A percentile compares a stretch with the other conserved stretches of the same genome.
Conservation (phyloP, 2,888 invertebrate species). For the Ochropleura plecta region DNA sequence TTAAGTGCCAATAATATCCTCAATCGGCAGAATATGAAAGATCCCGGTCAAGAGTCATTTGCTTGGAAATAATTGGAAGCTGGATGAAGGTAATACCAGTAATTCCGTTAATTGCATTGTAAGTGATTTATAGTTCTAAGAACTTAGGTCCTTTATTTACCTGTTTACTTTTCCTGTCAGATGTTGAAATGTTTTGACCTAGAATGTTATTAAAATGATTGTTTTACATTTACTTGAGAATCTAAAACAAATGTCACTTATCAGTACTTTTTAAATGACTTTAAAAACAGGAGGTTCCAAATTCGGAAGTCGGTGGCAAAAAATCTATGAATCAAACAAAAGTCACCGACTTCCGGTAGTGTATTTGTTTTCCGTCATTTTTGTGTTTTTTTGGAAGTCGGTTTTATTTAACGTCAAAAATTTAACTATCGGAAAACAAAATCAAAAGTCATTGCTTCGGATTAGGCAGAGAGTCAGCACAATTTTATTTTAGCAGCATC, state of each 20-base stretch:
- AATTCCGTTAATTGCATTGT: not conserved
- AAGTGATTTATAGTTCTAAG: conserved; percentile 28
- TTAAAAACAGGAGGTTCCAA: not conserved
- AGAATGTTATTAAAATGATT: not conserved
- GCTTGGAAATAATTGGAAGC: not conserved
- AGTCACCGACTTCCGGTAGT: no score
- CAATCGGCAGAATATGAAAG: not conserved
- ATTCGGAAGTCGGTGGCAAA: no score
- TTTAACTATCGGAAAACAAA: no score
- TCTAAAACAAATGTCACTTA: not conserved
- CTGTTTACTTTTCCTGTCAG: conserved; percentile 10
- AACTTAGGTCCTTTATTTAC: conserved; percentile 30
- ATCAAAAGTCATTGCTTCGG: no score
- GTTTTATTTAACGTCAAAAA: no score
- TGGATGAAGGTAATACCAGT: conserved; percentile 14
- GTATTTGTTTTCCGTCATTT: no score
- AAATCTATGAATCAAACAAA: no score
- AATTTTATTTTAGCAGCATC: no score
- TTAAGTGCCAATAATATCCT: not conserved
- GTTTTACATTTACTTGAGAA: not conserved
- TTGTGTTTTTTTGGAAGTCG: no score
- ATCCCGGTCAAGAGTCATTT: conserved; percentile 5
- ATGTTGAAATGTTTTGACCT: not conserved
- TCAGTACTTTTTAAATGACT: not conserved
- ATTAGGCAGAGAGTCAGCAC: no score